phyloP scores from a whole-genome alignment of 1,140 invertebrate genomes.

The Pseudachorutes palmiensis region DNA sequence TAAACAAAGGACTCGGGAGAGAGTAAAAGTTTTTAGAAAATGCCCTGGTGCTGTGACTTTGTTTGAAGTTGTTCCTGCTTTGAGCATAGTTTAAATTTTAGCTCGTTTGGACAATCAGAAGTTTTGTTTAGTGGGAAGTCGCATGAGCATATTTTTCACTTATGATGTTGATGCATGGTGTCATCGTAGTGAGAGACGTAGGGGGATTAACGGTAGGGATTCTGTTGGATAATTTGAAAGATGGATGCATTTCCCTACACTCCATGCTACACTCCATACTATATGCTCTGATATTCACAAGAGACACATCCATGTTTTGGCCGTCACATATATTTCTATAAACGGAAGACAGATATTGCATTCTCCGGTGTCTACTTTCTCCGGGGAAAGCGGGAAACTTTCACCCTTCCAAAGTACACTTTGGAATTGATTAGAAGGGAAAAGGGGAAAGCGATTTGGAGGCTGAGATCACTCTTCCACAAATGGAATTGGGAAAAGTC shows the following conservation, averaged over 20 bases:
- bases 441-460: not conserved
- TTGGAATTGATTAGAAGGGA: slow-evolving; percentile 7
- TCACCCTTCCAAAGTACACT: not conserved
- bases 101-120: too few species aligned
- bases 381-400: not conserved
- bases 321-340: slow-evolving; percentile 34
- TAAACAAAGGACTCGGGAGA: not conserved
- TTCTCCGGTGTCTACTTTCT: not conserved
- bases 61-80: too few species aligned
- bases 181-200: not conserved
- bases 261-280: not conserved
- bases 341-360: slow-evolving; percentile 23
- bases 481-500: not conserved
- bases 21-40: not conserved
- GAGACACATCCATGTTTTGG: slow-evolving; percentile 29
- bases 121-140: too few species aligned
- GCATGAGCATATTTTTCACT: slow-evolving; percentile 27
- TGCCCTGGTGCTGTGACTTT: not conserved
- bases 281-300: slow-evolving; percentile 20
- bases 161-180: slow-evolving; percentile 11
- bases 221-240: slow-evolving; percentile 26
- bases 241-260: slow-evolving; percentile 29
- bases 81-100: too few species aligned
- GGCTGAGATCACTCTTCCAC: not conserved
- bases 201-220: not conserved